phyloP scores from a whole-genome alignment of 2,888 invertebrate genomes.

The Spatulosminthurus flaviceps region DNA sequence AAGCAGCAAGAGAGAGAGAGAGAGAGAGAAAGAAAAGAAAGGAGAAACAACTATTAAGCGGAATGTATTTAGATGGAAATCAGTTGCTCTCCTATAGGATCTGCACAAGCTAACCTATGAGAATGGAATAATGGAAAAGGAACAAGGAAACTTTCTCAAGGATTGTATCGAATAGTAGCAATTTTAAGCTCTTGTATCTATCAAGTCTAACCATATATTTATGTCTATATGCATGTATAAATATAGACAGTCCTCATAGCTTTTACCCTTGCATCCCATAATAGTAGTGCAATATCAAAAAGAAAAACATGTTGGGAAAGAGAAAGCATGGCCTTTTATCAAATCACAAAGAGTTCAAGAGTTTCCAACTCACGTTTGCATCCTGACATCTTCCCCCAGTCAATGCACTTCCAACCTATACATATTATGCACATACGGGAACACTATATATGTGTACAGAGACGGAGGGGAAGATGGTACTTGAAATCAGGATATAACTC shows the following conservation, averaged over 20 bases:
- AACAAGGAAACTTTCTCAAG: neutral
- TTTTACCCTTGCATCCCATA: no score
- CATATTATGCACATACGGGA: neutral
- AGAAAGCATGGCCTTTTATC: constrained; percentile 19
- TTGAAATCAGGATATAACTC: no score
- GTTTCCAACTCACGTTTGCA: constrained; percentile 27
- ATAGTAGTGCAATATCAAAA: neutral
- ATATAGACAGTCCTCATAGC: no score
- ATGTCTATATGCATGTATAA: no score
- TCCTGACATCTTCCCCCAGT: constrained; percentile 15
- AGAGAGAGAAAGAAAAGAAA: neutral
- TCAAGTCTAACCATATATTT: no score
- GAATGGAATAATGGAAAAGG: constrained; percentile 22
- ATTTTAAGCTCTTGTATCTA: no score
- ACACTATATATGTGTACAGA: no score
- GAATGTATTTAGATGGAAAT: constrained; percentile 12
- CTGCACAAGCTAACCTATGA: neutral
- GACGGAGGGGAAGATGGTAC: no score
- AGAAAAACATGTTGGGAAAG: neutral
- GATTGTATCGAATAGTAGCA: no score
- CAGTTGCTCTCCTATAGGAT: neutral
- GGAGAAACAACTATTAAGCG: neutral
- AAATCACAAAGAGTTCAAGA: constrained; percentile 19
- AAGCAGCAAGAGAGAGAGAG: constrained; percentile 10
- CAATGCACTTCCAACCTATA: neutral